Base-by-base conservation (phyloP, 2,888 invertebrate species). In the Xestobium rufovillosum region DNA sequence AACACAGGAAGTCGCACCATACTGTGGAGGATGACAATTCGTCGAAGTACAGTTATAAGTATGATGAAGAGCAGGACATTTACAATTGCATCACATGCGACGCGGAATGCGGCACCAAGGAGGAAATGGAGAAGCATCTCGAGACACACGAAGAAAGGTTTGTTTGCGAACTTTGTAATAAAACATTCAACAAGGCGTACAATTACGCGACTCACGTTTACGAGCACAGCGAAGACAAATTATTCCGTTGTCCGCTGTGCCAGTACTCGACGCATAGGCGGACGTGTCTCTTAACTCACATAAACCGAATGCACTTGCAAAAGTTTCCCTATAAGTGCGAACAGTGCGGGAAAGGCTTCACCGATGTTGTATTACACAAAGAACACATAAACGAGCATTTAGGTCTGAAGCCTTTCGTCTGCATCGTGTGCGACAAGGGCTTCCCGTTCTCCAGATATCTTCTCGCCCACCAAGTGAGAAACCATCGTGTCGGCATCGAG, bases 301-400 rank as follows among this genome's bases (percentile, higher is more conserved):
- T 62, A 3, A 60, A 63, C 34, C 50, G 52, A n/a, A 54, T 52
- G 11, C 64, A 64, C 39, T 48, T 59, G 11, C 53, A 57, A 15
- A 59, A 61, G 31, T 64, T 67, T 42, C 66, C 67, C 38, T 72
- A 71, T 54, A 65, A 66, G 39, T 73, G 73, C 51, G 66, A 68
- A 31, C 65, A 66, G 4, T 73, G 73, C 51, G 67, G 68, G 36
- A 72, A 72, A 54, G 72, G 72, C 10, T 73, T 73, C 43, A 70
- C 69, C 59, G 70, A 71, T 49, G 62, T 64, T 28, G 67, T 68
- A 26, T 64, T 70, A 46, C 70, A 69, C 37, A 67, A 68, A 48
- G 72, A 73, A 41, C 75, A 75, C 54, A 67, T 68, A 49, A 73
- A 74, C 50, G 69, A 70, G 9, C 72, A 72, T 55, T 63, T 66